Percentiles rank a stretch among this genome's conserved stretches.
Conservation (phyloP, 2,113 vertebrate species). For the Aptenodytes patagonicus region DNA sequence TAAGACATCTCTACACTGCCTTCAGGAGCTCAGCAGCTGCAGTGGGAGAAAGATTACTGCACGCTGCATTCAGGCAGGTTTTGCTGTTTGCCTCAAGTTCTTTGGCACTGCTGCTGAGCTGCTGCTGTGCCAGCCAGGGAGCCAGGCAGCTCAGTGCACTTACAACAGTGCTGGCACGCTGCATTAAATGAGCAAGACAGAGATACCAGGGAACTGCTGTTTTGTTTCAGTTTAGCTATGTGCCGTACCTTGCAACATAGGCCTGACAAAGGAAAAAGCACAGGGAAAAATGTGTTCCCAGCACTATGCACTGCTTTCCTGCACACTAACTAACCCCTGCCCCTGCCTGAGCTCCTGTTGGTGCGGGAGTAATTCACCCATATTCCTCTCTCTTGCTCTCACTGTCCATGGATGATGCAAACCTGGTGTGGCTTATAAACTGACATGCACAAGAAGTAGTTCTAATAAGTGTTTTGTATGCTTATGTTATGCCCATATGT, state of each 20-base stretch:
- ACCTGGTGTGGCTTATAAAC: neutral
- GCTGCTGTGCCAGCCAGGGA: neutral
- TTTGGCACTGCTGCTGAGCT: accelerated
- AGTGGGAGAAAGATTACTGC: neutral
- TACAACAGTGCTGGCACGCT: accelerated
- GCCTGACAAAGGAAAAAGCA: neutral
- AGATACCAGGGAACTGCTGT: accelerated
- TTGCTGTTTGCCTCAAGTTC: neutral
- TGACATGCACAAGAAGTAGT: neutral
- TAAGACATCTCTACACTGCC: neutral
- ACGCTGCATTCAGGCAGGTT: neutral
- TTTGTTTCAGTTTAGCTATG: neutral
- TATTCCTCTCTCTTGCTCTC: neutral
- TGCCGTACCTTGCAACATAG: neutral
- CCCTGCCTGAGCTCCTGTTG: neutral
- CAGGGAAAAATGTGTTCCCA: neutral
- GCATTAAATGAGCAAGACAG: neutral
- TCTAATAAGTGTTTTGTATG: neutral
- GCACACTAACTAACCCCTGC: neutral
- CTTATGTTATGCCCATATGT: neutral
- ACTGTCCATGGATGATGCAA: neutral
- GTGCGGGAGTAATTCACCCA: accelerated
- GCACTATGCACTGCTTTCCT: neutral
- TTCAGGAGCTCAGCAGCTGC: neutral
- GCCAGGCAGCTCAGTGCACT: neutral